Evolutionary conservation across 2,888 invertebrate species (phyloP).

Genomic region (Drosophila prostipennis): DNA sequence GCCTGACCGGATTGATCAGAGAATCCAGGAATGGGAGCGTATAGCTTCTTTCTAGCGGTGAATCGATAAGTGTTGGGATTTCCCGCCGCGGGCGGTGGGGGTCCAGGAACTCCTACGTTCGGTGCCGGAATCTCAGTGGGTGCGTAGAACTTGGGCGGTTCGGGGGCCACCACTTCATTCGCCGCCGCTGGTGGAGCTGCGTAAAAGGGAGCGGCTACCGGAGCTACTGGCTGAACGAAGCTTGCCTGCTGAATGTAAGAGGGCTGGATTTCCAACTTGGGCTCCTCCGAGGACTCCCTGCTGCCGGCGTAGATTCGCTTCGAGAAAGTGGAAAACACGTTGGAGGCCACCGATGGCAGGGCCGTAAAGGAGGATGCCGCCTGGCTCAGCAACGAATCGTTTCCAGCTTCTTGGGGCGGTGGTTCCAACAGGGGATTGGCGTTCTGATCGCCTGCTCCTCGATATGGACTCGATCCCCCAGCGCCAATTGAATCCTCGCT

Average conservation of each 20-base stretch:
- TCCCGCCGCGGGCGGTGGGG: conserved; percentile 50
- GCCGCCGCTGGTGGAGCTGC: conserved; percentile 56
- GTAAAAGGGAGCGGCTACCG: conserved; percentile 60
- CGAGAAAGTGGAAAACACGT: conserved; percentile 87
- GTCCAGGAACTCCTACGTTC: conserved; percentile 39
- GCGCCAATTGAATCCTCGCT: conserved; percentile 63
- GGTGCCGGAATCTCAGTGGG: conserved; percentile 76
- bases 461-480: conserved; percentile 40
- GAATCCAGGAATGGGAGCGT: conserved; percentile 92
- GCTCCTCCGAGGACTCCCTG: conserved; percentile 57
- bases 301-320: conserved; percentile 81
- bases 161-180: conserved; percentile 52
- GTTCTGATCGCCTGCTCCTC: conserved; percentile 61
- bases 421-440: conserved; percentile 77
- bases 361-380: conserved; percentile 85
- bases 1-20: conserved; percentile 57
- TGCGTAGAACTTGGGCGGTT: conserved; percentile 82
- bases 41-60: conserved; percentile 88
- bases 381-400: conserved; percentile 81
- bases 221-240: conserved; percentile 22
- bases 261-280: conserved; percentile 80
- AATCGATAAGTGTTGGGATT: conserved; percentile 87
- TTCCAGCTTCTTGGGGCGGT: conserved; percentile 36
- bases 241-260: conserved; percentile 68
- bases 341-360: conserved; percentile 87